These are phyloP conservation scores for Gerris lacustris DNA, from an alignment of 2,888 invertebrate species.

Conservation along the genomic window DNA sequence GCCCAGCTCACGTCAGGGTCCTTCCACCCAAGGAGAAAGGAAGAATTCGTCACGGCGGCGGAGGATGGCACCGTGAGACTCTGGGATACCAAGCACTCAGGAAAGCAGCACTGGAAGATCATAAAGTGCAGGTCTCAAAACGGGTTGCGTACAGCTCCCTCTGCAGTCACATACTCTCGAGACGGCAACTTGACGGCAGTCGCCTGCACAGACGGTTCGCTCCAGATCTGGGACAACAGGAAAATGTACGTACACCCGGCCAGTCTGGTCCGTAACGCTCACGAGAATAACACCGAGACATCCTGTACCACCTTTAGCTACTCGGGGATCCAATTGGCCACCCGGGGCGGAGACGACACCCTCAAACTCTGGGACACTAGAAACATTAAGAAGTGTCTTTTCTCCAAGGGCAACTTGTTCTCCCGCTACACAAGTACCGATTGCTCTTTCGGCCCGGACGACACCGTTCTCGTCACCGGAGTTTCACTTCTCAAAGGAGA, in stretches of 20 bases:
- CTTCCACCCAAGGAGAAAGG: conserved; percentile 84
- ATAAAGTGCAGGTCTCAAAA: conserved; percentile 79
- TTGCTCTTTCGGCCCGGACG: conserved; percentile 79
- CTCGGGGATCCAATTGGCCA: conserved; percentile 58
- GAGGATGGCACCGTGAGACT: conserved; percentile 85
- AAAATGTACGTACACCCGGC: conserved; percentile 82
- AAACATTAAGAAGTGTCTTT: conserved; percentile 63
- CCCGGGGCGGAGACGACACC: conserved; percentile 81
- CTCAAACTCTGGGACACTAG: conserved; percentile 91
- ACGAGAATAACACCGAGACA: conserved; percentile 65
- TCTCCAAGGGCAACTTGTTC: conserved; percentile 55
- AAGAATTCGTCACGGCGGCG: conserved; percentile 89
- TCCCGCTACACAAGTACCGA: conserved; percentile 60
- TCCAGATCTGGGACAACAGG: conserved; percentile 95
- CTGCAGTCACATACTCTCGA: conserved; percentile 66
- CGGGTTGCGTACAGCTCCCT: conserved; percentile 75
- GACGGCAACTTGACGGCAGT: conserved; percentile 81
- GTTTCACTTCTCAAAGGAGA: conserved; percentile 60
- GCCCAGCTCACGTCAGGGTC: conserved; percentile 78
- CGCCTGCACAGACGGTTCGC: conserved; percentile 86
- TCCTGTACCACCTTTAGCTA: conserved; percentile 81
- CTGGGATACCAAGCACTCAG: conserved; percentile 71
- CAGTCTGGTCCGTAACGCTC: conserved; percentile 63
- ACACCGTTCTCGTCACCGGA: conserved; percentile 76
- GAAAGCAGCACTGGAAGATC: conserved; percentile 60